Conservation (phyloP, 2,888 invertebrate genomes). For the Cephus spinipes region DNA sequence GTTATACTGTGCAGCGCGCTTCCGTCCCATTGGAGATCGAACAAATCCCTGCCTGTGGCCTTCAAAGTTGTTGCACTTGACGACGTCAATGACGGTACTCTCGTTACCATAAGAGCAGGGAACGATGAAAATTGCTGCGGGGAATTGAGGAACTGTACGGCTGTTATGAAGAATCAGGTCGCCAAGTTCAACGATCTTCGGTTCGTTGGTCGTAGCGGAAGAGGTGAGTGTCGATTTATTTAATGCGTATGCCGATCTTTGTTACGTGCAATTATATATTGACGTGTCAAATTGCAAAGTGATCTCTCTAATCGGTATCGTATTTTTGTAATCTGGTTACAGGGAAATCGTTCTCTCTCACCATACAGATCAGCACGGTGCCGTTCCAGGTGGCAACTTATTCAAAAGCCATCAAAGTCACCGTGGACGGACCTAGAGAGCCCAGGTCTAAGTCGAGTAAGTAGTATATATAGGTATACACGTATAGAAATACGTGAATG, state of each 20-base stretch:
- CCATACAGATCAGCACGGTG: conserved; percentile 89
- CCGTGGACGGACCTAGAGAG: conserved; percentile 98
- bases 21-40: conserved; percentile 97
- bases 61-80: conserved; percentile 96
- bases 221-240: conserved; percentile 74
- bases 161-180: conserved; percentile 97
- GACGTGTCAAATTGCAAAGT: neutral
- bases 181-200: conserved; percentile 99
- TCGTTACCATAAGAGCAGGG: conserved; percentile 94
- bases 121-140: conserved; percentile 99
- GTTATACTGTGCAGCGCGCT: conserved; percentile 94
- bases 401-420: conserved; percentile 97
- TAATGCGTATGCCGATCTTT: neutral
- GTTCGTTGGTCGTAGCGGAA: conserved; percentile 96
- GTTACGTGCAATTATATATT: neutral
- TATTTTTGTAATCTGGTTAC: conserved; percentile 41
- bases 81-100: conserved; percentile 93
- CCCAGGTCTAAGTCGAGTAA: conserved; percentile 97
- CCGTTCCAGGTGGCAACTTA: conserved; percentile 92
- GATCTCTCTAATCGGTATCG: conserved; percentile 2
- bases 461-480: conserved; percentile 62
- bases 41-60: conserved; percentile 95
- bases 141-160: conserved; percentile 92
- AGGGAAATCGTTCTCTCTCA: conserved; percentile 94
- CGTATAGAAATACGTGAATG: neutral